These are phyloP conservation scores for Cephus spinipes DNA, from an alignment of 2,888 invertebrate genomes.

Conservation along the genomic window DNA sequence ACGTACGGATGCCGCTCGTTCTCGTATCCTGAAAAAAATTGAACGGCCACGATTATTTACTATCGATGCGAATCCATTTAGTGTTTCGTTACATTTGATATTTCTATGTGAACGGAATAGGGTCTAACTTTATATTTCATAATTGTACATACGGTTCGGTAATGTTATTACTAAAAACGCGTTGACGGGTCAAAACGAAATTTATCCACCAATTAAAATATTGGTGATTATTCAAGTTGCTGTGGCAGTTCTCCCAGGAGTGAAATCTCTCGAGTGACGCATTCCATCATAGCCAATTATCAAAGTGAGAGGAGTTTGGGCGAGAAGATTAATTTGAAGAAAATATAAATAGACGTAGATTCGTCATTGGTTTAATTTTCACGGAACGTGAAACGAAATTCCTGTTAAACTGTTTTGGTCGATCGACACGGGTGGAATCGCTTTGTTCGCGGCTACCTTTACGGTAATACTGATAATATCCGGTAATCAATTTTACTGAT, in stretches of 20 bases:
- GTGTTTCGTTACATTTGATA: background rate
- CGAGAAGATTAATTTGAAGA: background rate
- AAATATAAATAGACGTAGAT: background rate
- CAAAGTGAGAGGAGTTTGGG: background rate
- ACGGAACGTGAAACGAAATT: background rate
- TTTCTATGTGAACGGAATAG: background rate
- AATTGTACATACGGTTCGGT: background rate
- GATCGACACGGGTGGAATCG: background rate
- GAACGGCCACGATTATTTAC: background rate
- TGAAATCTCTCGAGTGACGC: background rate
- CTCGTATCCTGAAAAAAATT: background rate
- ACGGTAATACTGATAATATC: background rate
- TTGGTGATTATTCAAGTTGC: background rate
- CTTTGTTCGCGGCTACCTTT: background rate
- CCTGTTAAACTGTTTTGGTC: background rate
- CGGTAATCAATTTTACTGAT: background rate
- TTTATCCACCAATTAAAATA: background rate
- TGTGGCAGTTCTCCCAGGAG: background rate
- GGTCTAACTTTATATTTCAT: background rate
- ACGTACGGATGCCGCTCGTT: slow-evolving; percentile 16
- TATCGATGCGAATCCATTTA: background rate
- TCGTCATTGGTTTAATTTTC: background rate
- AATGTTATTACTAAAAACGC: background rate
- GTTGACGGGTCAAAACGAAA: background rate
- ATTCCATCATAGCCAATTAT: background rate